These are phyloP conservation scores for Thaumatotibia leucotreta DNA, from an alignment of 1,140 invertebrate genomes.

Conservation along the genomic window DNA sequence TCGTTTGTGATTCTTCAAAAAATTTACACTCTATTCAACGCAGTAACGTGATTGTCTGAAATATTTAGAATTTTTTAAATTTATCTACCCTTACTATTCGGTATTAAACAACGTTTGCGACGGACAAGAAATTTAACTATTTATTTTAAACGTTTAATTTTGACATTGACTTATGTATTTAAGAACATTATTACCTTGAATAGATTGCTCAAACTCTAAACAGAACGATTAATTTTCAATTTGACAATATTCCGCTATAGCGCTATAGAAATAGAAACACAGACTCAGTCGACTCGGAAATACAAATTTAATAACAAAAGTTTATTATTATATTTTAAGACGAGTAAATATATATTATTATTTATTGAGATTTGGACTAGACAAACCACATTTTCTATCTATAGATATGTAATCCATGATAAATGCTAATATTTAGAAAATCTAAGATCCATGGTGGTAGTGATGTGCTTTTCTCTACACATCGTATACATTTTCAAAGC, in stretches of 20 bases:
- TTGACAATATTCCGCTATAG: conserved; percentile 27
- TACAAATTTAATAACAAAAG: conserved; percentile 37
- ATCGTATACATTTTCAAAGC: conserved; percentile 52
- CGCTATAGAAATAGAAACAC: conserved; percentile 35
- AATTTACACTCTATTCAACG: conserved; percentile 36
- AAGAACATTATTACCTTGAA: conserved; percentile 48
- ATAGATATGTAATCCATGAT: conserved; percentile 76
- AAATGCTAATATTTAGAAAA: conserved; percentile 73
- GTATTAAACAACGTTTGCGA: conserved; percentile 27
- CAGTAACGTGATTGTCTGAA: conserved; percentile 22
- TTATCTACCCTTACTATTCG: conserved; percentile 23
- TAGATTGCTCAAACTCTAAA: conserved; percentile 20
- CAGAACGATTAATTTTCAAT: conserved; percentile 1
- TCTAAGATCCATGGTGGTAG: conserved; percentile 60
- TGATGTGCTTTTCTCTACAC: conserved; percentile 49
- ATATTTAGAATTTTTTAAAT: conserved; percentile 36
- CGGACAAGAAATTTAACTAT: conserved; percentile 38
- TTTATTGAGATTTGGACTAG: conserved; percentile 73
- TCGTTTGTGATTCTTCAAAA: conserved; percentile 17
- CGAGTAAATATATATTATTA: conserved; percentile 67
- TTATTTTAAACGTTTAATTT: conserved; percentile 30
- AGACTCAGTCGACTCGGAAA: conserved; percentile 56
- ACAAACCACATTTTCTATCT: conserved; percentile 74
- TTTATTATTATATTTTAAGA: conserved; percentile 45
- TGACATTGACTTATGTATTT: conserved; percentile 22